Evolutionary conservation across 2,797 vertebrate species (phyloP), one percentile per base, ranked within the genome.

Genomic region (Erpetoichthys calabaricus): DNA sequence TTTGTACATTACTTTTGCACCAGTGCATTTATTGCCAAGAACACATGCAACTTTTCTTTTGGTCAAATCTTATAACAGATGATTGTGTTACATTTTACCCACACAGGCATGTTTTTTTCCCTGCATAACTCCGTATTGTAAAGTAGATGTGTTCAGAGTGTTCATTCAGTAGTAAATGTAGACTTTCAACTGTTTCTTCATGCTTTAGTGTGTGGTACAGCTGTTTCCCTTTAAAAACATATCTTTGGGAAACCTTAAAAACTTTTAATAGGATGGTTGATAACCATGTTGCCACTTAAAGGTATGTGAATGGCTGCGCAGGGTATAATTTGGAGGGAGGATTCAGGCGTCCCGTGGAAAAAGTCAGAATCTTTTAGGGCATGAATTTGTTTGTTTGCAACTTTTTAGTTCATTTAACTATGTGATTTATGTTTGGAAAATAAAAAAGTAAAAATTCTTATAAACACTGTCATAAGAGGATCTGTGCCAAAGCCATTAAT

Each of bases 211-310:
- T 25, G 25, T 25, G 25, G 25, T 63, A 75, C 73, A 79, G 80
- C 78, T 76, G 75, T 73, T 76, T 76, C 61, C 68, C 69, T 64
- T 80, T 79, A 73, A 64, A 61, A 63, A 62, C 52, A 68, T 73
- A 70, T 78, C 75, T 81, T 75, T 72, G 77, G 65, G 60, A 63
- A 62, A 70, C 73, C 70, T 68, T 70, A 69, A 70, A 67, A 69
- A 62, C 45, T 75, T 75, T 67, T 76, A 77, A 79, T 79, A 75
- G 74, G 75, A 79, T 62, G 69, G 69, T 73, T 66, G 77, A 79
- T 82, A 81, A 79, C 75, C 71, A 69, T 67, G 64, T 59, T 62
- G 53, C 57, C 45, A 10, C 55, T 41, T 25, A 10, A 53, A 46
- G 47, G 41, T 70, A 68, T 62, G 63, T 67, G 69, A 68, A 70